Conservation (phyloP, 2,888 invertebrate genomes). For the Tachystola acroxantha region DNA sequence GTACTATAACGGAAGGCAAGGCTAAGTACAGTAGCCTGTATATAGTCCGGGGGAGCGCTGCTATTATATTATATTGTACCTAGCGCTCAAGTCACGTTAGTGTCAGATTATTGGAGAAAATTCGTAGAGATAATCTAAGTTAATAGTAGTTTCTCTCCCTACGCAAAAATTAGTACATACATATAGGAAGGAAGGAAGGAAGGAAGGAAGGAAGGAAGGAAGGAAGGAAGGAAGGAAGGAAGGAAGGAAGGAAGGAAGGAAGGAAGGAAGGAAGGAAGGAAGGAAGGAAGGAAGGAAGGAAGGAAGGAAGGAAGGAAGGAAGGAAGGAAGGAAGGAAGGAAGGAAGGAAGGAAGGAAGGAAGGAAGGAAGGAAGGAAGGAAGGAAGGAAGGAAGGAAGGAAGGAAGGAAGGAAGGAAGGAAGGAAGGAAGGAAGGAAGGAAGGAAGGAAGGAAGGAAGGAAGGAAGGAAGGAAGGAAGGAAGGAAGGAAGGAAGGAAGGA, state of each 20-base stretch:
- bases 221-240: constrained; percentile 5
- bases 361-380: constrained; percentile 3
- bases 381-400: constrained; percentile 5
- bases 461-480: constrained; percentile 6
- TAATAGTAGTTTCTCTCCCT: too few relatives aligned
- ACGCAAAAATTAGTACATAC: too few relatives aligned
- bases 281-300: constrained; percentile 16
- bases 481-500: constrained; percentile 2
- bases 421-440: constrained; percentile 2
- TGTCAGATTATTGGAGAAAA: too few relatives aligned
- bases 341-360: constrained; percentile 1
- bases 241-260: constrained; percentile 4
- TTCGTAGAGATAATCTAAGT: too few relatives aligned
- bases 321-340: constrained; percentile 66
- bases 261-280: constrained; percentile 3
- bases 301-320: constrained; percentile 9
- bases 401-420: constrained; percentile 9
- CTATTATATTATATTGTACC: too few relatives aligned
- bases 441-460: constrained; percentile 6
- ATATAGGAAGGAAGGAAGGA: constrained; percentile 8
- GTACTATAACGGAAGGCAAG: too few relatives aligned
- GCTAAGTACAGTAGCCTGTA: too few relatives aligned
- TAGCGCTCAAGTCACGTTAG: too few relatives aligned
- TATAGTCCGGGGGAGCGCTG: too few relatives aligned
- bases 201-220: constrained; percentile 5